These are phyloP conservation scores for Cepaea hortensis DNA, from an alignment of 2,888 invertebrate species.

Conservation along the genomic window DNA sequence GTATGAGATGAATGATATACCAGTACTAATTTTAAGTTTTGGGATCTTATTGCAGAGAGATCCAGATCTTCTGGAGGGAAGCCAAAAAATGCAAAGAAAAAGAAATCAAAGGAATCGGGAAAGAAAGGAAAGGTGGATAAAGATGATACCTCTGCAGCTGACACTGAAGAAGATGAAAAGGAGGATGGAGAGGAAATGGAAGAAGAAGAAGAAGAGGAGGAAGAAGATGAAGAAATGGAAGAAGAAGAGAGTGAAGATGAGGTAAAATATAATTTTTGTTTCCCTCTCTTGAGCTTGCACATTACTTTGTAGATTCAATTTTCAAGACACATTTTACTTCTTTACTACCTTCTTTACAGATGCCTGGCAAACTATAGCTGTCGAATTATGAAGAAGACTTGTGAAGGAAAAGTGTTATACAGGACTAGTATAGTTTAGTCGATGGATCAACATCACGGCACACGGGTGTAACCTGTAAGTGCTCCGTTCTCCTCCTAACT, in stretches of 20 bases:
- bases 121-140: slow-evolving; percentile 59
- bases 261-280: slow-evolving; percentile 17
- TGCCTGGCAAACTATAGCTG: too few relatives aligned
- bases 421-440: too few relatives aligned
- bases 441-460: too few relatives aligned
- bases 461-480: too few relatives aligned
- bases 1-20: too few relatives aligned
- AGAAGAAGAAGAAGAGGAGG: slow-evolving; percentile 52
- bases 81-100: slow-evolving; percentile 57
- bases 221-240: slow-evolving; percentile 55
- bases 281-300: neutral
- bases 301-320: too few relatives aligned
- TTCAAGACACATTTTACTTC: too few relatives aligned
- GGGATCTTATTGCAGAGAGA: neutral
- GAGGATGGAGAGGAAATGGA: slow-evolving; percentile 56
- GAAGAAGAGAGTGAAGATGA: slow-evolving; percentile 52
- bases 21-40: neutral
- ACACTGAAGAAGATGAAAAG: slow-evolving; percentile 57
- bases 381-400: too few relatives aligned
- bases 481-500: too few relatives aligned
- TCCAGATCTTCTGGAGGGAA: slow-evolving; percentile 46
- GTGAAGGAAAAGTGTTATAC: too few relatives aligned
- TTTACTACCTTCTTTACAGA: too few relatives aligned
- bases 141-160: slow-evolving; percentile 50
- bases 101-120: slow-evolving; percentile 52